Percentiles rank a stretch among this genome's conserved stretches.
phyloP scores from a whole-genome alignment of 2,797 vertebrate species.

The Arctocebus calabarensis region DNA sequence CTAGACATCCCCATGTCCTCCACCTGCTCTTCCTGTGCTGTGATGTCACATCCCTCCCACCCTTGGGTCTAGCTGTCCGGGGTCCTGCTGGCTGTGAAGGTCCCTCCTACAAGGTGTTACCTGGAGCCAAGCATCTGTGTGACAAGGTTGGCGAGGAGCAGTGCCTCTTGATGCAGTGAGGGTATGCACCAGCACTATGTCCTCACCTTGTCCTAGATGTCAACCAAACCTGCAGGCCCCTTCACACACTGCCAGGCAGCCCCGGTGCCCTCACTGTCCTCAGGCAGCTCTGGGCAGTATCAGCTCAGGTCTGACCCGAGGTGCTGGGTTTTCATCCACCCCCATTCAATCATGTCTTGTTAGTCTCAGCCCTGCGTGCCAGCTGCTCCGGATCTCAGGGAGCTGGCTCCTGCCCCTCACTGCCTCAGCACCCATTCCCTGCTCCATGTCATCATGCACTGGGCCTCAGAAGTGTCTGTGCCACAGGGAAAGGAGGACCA shows the following conservation, averaged over 20 bases:
- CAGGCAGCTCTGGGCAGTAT: background rate
- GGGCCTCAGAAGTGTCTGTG: background rate
- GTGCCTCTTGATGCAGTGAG: rapidly evolving
- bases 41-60: background rate
- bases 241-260: background rate
- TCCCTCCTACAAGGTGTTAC: background rate
- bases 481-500: rapidly evolving
- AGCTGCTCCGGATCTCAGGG: background rate
- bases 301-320: background rate
- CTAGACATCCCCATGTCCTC: background rate
- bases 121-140: background rate
- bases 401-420: constrained; percentile 44
- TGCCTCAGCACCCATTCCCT: background rate
- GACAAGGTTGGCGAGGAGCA: rapidly evolving
- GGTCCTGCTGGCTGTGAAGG: background rate
- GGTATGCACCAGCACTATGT: rapidly evolving
- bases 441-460: background rate
- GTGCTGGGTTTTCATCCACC: background rate
- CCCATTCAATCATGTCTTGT: constrained; percentile 66
- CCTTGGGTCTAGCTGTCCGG: background rate
- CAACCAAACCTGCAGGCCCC: background rate
- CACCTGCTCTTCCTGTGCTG: background rate
- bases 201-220: constrained; percentile 19
- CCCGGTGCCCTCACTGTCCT: background rate
- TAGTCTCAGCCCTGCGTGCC: constrained; percentile 56